Percentiles rank a stretch among this genome's conserved stretches.
phyloP scores from a whole-genome alignment of 2,888 invertebrate species.

The Drosophila neutralis region DNA sequence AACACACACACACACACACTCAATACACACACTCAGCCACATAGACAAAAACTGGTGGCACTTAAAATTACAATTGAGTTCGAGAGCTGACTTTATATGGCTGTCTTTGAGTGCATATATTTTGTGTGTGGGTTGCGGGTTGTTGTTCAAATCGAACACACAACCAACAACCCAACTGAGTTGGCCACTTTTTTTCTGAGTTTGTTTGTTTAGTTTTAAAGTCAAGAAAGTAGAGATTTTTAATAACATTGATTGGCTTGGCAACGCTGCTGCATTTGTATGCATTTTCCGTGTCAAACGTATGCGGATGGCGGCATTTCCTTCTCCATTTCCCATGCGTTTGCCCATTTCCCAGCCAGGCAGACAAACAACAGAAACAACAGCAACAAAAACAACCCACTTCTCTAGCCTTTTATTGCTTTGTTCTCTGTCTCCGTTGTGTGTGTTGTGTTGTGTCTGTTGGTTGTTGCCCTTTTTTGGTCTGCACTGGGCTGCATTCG shows the following conservation, averaged over 20 bases:
- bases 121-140: constrained; percentile 22
- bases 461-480: constrained; percentile 72
- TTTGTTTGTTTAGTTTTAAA: constrained; percentile 19
- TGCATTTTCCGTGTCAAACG: constrained; percentile 76
- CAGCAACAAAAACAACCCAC: constrained; percentile 55
- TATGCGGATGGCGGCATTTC: constrained; percentile 63
- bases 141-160: constrained; percentile 10
- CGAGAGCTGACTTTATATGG: constrained; percentile 55
- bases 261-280: constrained; percentile 54
- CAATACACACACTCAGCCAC: background rate
- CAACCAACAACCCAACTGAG: constrained; percentile 7
- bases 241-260: constrained; percentile 63
- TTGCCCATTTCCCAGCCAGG: constrained; percentile 55
- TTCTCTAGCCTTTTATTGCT: constrained; percentile 68
- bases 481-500: constrained; percentile 37
- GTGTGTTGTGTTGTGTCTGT: constrained; percentile 28
- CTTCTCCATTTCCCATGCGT: constrained; percentile 61
- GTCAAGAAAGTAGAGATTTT: constrained; percentile 57
- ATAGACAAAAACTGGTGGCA: constrained; percentile 26
- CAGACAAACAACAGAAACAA: constrained; percentile 18
- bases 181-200: constrained; percentile 27
- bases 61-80: constrained; percentile 46
- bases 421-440: constrained; percentile 48
- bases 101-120: background rate
- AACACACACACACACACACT: background rate